A percentile compares a stretch with the other conserved stretches of the same genome.
These are phyloP conservation scores for Sceliomorpha sp. DNA, from an alignment of 2,888 invertebrate species.

Conservation along the genomic window DNA sequence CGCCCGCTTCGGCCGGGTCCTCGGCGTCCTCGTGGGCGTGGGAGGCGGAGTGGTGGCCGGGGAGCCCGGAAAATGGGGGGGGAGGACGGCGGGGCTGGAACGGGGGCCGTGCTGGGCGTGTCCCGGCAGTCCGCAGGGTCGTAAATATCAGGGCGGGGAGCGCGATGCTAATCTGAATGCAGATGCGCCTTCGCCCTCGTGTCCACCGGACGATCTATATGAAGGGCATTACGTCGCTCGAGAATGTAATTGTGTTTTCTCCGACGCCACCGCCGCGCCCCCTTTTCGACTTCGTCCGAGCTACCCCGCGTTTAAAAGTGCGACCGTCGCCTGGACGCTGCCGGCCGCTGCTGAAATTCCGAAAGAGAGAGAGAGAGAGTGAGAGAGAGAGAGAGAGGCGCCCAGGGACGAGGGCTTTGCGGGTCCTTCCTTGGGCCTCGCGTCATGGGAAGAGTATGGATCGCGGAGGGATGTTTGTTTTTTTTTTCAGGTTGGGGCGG, in stretches of 20 bases:
- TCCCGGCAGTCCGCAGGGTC: slow-evolving; percentile 46
- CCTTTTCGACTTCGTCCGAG: slow-evolving; percentile 48
- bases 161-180: slow-evolving; percentile 75
- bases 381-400: no score
- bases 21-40: no score
- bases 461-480: no score
- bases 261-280: slow-evolving; percentile 42
- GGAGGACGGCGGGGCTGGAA: slow-evolving; percentile 23
- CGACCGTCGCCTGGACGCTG: no score
- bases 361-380: no score
- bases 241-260: slow-evolving; percentile 63
- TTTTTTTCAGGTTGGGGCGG: no score
- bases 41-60: no score
- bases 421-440: slow-evolving; percentile 25
- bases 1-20: no score
- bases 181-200: slow-evolving; percentile 68
- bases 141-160: slow-evolving; percentile 57
- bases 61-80: no score
- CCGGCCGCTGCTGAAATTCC: slow-evolving; percentile 35
- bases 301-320: slow-evolving; percentile 31
- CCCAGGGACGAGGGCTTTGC: no score
- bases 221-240: slow-evolving; percentile 63
- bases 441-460: no score
- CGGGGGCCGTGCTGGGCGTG: slow-evolving; percentile 57
- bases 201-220: slow-evolving; percentile 63